These are phyloP conservation scores for Lindbergichthys nudifrons DNA, from an alignment of 2,797 vertebrate species.

Conservation along the genomic window DNA sequence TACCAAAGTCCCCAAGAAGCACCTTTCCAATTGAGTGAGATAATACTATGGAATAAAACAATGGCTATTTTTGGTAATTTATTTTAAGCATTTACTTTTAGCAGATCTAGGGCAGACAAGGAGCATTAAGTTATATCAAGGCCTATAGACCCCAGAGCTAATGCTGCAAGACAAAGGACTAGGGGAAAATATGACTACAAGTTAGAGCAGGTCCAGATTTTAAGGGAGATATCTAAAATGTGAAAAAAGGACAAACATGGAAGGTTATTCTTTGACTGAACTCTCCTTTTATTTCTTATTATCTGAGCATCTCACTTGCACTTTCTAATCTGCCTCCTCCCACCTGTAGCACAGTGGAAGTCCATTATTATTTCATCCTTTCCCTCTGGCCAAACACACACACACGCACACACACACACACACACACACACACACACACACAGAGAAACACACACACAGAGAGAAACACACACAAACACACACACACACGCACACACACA, in stretches of 20 bases:
- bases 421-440: background rate
- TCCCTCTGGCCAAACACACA: slow-evolving; percentile 12
- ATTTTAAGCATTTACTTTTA: background rate
- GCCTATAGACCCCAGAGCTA: too few relatives aligned
- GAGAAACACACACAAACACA: background rate
- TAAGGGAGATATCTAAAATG: background rate
- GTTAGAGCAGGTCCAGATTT: background rate
- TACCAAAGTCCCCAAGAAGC: background rate
- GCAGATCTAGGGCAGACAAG: too few relatives aligned
- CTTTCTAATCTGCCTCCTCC: slow-evolving; percentile 42
- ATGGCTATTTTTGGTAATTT: background rate
- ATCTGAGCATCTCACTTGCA: slow-evolving; percentile 47
- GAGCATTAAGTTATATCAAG: too few relatives aligned
- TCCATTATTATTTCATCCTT: slow-evolving; percentile 46
- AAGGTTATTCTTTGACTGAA: background rate
- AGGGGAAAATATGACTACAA: background rate
- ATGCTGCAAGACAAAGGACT: background rate
- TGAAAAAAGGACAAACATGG: background rate
- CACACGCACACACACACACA: background rate
- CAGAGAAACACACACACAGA: background rate
- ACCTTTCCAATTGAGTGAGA: background rate
- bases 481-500: background rate
- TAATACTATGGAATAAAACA: background rate
- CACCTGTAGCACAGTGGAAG: slow-evolving; percentile 54
- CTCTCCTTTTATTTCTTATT: slow-evolving; percentile 36